Conservation (phyloP, 2,113 vertebrate genomes). For the pig (Sus scrofa) region DNA sequence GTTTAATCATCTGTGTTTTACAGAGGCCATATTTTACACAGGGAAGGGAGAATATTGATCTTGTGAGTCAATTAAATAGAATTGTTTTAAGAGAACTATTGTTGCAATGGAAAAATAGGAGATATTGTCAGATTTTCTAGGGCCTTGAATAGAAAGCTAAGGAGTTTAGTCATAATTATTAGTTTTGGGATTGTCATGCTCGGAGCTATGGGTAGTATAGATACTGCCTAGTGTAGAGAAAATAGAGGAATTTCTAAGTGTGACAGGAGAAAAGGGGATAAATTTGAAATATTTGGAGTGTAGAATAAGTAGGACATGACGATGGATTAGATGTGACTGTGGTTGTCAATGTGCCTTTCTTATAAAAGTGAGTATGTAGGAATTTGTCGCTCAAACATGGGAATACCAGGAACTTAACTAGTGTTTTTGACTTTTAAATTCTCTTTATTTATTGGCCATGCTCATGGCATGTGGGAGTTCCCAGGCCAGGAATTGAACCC, state of each 20-base stretch:
- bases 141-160: slow-evolving; percentile 3
- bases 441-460: too few relatives aligned
- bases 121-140: neutral
- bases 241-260: neutral
- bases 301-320: neutral
- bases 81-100: slow-evolving; percentile 45
- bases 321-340: neutral
- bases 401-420: neutral
- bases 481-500: too few relatives aligned
- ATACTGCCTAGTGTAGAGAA: neutral
- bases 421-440: neutral
- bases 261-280: neutral
- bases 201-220: neutral
- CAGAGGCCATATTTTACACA: neutral
- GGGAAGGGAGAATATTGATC: neutral
- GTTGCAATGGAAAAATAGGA: neutral
- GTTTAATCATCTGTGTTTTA: slow-evolving; percentile 23
- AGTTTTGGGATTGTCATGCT: neutral
- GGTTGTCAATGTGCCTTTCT: neutral
- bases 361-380: neutral
- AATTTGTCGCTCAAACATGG: neutral
- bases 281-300: neutral
- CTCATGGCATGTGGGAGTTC: too few relatives aligned
- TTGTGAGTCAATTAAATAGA: slow-evolving; percentile 62
- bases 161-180: neutral